A percentile compares a stretch with the other conserved stretches of the same genome.
Evolutionary conservation across 2,797 vertebrate genomes (phyloP).

Genomic region (Micropoecilia bifurca): DNA sequence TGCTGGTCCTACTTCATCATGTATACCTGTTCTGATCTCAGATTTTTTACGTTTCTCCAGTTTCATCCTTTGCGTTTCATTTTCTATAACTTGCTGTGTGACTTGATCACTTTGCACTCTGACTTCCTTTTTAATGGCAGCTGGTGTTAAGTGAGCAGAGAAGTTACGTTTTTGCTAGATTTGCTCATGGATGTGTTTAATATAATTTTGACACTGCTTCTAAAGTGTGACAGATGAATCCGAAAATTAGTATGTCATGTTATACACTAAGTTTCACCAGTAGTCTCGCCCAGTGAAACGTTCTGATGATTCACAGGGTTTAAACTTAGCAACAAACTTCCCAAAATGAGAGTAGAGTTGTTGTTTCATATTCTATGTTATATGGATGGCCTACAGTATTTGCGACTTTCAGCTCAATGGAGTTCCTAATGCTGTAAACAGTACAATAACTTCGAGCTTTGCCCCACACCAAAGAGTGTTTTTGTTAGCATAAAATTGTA

Average conservation of each 20-base stretch:
- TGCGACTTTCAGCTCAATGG: not conserved
- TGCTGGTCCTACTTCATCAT: not conserved
- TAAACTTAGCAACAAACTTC: not conserved
- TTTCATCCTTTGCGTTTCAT: not conserved
- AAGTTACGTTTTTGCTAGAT: not conserved
- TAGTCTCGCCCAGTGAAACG: not conserved
- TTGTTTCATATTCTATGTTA: not conserved
- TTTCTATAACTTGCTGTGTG: not conserved
- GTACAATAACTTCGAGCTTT: not conserved
- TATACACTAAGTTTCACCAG: not conserved
- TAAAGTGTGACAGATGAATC: not conserved
- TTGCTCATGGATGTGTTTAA: not conserved
- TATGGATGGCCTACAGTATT: not conserved
- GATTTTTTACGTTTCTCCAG: not conserved
- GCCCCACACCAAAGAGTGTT: not conserved
- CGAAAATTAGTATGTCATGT: not conserved
- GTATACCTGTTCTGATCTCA: not conserved
- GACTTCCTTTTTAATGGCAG: constrained; percentile 11
- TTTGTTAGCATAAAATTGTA: not conserved
- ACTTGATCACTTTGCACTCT: constrained; percentile 16
- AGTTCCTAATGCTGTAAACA: not conserved
- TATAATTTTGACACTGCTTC: not conserved
- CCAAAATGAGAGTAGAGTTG: not conserved
- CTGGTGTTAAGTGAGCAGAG: constrained; percentile 6
- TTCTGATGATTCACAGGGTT: not conserved